Conservation (phyloP, 2,113 vertebrate genomes). For the Taxidea taxus region DNA sequence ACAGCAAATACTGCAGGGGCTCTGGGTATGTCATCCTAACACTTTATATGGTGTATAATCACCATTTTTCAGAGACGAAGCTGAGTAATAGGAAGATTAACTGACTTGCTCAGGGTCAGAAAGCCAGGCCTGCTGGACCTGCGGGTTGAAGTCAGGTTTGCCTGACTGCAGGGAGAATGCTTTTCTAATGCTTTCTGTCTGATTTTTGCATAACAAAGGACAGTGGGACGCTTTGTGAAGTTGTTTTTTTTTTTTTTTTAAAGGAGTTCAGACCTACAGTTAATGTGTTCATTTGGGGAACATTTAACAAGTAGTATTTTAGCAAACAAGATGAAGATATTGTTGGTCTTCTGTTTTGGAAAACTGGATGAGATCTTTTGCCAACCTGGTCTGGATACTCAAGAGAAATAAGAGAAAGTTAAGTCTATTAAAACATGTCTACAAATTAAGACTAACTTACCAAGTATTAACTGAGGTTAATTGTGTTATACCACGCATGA, state of each 20-base stretch:
- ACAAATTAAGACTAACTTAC: background rate
- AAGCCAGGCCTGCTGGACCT: background rate
- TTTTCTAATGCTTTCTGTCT: background rate
- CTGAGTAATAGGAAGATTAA: background rate
- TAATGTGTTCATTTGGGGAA: background rate
- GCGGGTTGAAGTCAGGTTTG: background rate
- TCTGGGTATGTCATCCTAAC: background rate
- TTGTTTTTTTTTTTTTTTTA: background rate
- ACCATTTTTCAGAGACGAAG: background rate
- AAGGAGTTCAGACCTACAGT: background rate
- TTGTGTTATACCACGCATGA: background rate
- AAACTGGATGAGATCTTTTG: background rate
- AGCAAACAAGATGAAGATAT: background rate
- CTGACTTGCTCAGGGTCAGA: background rate
- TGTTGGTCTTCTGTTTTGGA: background rate
- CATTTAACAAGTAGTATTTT: background rate
- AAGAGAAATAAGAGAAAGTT: background rate
- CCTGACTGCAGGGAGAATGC: rapidly evolving
- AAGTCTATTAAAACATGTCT: background rate
- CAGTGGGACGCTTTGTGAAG: background rate
- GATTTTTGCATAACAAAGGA: background rate
- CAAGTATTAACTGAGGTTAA: background rate
- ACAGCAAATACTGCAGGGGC: background rate
- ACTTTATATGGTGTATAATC: too few relatives aligned
- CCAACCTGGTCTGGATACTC: background rate